Conservation (phyloP, 2,797 vertebrate species). For the Rhynchotus rufescens region DNA sequence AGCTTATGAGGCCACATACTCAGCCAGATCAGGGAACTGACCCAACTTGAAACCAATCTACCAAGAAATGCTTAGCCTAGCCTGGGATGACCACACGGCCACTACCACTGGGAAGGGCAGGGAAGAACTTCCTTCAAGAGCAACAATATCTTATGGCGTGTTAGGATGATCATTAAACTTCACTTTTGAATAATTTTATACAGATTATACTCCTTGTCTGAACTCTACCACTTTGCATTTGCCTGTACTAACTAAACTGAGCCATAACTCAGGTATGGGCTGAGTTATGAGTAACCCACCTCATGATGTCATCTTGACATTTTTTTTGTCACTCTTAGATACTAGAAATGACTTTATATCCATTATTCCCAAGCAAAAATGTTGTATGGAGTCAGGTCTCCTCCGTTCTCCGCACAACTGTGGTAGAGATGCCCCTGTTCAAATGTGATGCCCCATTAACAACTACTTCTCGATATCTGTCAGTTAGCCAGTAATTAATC, state of each 20-base stretch:
- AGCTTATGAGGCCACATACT: conserved; percentile 10
- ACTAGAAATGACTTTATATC: neutral
- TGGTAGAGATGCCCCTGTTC: neutral
- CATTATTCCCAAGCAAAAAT: neutral
- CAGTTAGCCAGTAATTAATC: conserved; percentile 2
- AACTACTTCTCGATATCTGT: conserved; percentile 5
- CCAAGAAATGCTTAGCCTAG: neutral
- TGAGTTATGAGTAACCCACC: neutral
- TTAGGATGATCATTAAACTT: neutral
- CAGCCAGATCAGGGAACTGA: conserved; percentile 20
- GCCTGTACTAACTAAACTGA: neutral
- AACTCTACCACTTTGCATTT: neutral
- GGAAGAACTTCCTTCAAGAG: neutral
- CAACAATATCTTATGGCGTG: neutral
- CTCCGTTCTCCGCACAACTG: neutral
- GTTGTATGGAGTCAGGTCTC: neutral
- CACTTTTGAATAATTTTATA: neutral
- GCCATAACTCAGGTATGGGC: neutral
- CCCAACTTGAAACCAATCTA: conserved; percentile 10
- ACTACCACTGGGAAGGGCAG: neutral
- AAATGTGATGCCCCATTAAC: neutral
- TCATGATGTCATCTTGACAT: neutral
- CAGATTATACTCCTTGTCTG: neutral
- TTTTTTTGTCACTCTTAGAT: neutral
- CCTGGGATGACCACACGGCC: neutral